Evolutionary conservation across 2,888 invertebrate species (phyloP).

Genomic region (Homarus gammarus): DNA sequence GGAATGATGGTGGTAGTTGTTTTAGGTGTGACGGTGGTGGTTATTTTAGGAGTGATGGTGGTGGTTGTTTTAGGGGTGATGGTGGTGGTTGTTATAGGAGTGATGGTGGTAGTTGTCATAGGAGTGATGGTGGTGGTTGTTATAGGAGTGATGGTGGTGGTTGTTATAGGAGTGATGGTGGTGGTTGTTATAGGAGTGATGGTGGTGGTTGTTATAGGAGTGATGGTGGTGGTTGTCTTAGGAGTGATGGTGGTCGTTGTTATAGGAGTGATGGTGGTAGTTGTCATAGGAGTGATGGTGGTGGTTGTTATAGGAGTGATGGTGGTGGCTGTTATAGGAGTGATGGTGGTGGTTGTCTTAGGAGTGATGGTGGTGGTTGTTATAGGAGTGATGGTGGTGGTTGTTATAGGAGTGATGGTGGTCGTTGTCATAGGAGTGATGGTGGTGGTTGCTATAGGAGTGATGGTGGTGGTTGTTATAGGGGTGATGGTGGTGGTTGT

Average conservation of each 20-base stretch:
- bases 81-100: background rate
- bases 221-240: background rate
- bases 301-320: background rate
- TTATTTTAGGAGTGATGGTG: background rate
- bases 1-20: background rate
- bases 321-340: background rate
- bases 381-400: background rate
- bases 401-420: background rate
- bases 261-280: background rate
- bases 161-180: background rate
- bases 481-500: background rate
- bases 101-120: background rate
- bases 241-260: background rate
- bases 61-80: background rate
- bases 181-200: background rate
- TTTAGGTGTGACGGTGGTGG: background rate
- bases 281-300: background rate
- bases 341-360: background rate
- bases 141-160: background rate
- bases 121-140: background rate
- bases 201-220: background rate
- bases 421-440: background rate
- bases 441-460: background rate
- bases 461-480: background rate
- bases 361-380: background rate